Evolutionary conservation across 37 sponge, comb jelly and placozoan species (phyloP).

Genomic region (Geodia barretti): DNA sequence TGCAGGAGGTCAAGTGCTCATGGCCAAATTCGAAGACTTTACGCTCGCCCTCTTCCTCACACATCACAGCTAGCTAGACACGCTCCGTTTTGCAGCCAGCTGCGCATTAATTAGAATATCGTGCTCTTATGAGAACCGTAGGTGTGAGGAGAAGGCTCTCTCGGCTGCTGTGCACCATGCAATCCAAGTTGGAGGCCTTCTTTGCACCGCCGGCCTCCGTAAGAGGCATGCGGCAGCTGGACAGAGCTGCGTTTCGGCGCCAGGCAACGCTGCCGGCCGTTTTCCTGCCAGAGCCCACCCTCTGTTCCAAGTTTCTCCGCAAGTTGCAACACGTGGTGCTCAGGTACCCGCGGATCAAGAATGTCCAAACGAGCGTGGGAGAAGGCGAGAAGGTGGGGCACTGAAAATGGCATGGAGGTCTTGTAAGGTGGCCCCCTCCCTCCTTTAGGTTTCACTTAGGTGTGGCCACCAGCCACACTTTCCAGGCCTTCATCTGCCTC

Average conservation of each 20-base stretch:
- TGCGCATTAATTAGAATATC: not conserved
- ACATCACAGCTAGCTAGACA: no score
- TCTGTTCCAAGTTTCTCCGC: constrained; percentile 42
- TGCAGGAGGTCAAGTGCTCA: not conserved
- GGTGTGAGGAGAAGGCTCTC: not conserved
- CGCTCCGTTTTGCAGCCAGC: not conserved
- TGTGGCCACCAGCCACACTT: no score
- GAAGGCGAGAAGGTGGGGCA: constrained; percentile 27
- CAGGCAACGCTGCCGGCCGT: constrained; percentile 69
- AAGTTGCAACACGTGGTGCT: constrained; percentile 27
- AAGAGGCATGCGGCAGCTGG: constrained; percentile 66
- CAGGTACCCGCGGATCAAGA: constrained; percentile 41
- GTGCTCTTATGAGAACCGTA: not conserved
- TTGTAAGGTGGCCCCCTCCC: no score
- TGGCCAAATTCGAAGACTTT: not conserved
- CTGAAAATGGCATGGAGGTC: no score
- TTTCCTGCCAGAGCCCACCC: constrained; percentile 8
- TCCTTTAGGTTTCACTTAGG: no score
- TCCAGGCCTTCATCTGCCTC: no score
- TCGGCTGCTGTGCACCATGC: constrained; percentile 5
- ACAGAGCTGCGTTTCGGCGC: constrained; percentile 54
- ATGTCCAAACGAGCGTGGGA: constrained; percentile 8
- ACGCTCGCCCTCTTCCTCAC: not conserved
- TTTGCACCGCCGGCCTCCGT: constrained; percentile 78
- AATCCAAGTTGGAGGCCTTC: constrained; percentile 15